These are phyloP conservation scores for Acrobeloides nanus DNA, from an alignment of 2,888 invertebrate species.

Conservation along the genomic window DNA sequence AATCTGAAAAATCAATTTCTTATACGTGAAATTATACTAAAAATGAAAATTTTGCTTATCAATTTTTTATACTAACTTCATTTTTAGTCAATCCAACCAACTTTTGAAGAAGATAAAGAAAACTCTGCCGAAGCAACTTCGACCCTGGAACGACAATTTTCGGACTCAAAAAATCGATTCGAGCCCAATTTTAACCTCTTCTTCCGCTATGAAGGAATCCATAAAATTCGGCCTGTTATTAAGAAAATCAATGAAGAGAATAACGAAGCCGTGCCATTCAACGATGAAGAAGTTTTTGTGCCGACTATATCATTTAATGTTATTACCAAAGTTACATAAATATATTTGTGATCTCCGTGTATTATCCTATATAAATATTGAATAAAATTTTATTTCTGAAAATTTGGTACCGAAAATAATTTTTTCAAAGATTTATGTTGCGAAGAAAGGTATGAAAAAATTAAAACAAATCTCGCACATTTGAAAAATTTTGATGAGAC, in stretches of 20 bases:
- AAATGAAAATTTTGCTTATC: conserved; percentile 1
- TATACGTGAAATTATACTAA: conserved; percentile 1
- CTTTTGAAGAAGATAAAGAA: too few relatives aligned
- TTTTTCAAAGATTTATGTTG: too few relatives aligned
- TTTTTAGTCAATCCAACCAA: too few relatives aligned
- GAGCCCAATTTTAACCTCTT: conserved; percentile 32
- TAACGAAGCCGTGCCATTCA: conserved; percentile 5
- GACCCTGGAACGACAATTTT: background rate
- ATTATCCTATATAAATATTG: too few relatives aligned
- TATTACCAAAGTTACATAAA: conserved; percentile 29
- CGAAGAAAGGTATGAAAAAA: too few relatives aligned
- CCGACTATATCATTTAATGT: conserved; percentile 30
- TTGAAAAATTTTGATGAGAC: too few relatives aligned
- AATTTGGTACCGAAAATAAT: too few relatives aligned
- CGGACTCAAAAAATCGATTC: conserved; percentile 10
- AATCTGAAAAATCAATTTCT: background rate
- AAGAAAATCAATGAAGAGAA: background rate
- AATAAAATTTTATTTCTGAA: too few relatives aligned
- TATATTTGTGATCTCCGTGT: too few relatives aligned
- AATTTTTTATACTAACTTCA: too few relatives aligned
- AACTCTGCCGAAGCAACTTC: too few relatives aligned
- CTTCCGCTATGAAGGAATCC: conserved; percentile 45
- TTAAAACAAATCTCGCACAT: too few relatives aligned
- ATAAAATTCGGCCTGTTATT: conserved; percentile 27
- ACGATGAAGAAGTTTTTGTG: conserved; percentile 30